Evolutionary conservation across 23 tunicate species (phyloP), one percentile per base, ranked within the genome.

Genomic region (Oikopleura dioica): DNA sequence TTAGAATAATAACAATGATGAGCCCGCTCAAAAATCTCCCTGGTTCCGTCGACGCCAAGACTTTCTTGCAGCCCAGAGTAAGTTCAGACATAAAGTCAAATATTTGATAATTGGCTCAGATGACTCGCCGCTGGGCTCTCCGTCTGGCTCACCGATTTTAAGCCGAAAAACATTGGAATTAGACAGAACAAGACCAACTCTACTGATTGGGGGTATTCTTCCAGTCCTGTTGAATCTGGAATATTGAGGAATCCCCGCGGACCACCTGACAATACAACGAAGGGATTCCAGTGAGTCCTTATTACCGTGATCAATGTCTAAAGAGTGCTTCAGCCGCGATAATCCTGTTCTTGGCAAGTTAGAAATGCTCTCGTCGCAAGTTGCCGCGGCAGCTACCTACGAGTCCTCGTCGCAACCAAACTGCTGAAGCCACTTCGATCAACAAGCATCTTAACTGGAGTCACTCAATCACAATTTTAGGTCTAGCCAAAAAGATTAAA

Each of bases 281-380:
- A 63, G 26, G 72, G 72, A 24, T 63, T 63, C 33, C 72, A 28
- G 72, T 63, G 26, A 63, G 33, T 63, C 21, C 21, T 44, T 44
- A 9, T 21, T 44, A 9, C 21, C n/a, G n/a, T n/a, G n/a, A n/a
- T n/a, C n/a, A n/a, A n/a, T n/a, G n/a, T n/a, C n/a, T n/a, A n/a
- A n/a, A n/a, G n/a, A n/a, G n/a, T n/a, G n/a, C n/a, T n/a, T n/a
- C n/a, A n/a, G n/a, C n/a, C 72, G 26, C 16, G 72, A 63, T 12
- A 63, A 23, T 28, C 72, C 30, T 28, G 72, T 63, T 28, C 72
- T 63, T 24, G 72, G 72, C 26, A 63, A 63, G 33, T 28, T 63
- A 28, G 72, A 63, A 63, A 63, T 63, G 72, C 33, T 63, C 5
- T 63, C 72, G 72, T 16, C 72, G 16, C 72, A 63, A 63, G 72